Percentiles rank a stretch among this genome's conserved stretches.
Conservation (phyloP, 2,888 invertebrate genomes). For the Dione vanillae region DNA sequence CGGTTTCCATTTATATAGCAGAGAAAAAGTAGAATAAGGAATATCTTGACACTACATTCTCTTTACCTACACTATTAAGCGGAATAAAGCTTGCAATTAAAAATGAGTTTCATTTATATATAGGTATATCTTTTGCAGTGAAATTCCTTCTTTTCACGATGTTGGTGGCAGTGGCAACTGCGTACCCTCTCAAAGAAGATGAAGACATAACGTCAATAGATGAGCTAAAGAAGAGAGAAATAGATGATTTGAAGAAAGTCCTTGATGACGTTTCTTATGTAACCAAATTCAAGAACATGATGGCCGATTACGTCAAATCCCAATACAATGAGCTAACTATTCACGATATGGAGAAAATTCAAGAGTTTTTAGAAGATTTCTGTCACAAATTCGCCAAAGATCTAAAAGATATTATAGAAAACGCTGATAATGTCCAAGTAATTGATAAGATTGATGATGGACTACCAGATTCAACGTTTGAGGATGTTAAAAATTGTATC, state of each 20-base stretch:
- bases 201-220: slow-evolving; percentile 13
- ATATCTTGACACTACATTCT: no score
- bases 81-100: no score
- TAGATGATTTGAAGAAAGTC: slow-evolving; percentile 35
- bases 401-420: slow-evolving; percentile 49
- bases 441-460: slow-evolving; percentile 48
- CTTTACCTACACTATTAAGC: no score
- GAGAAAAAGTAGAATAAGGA: no score
- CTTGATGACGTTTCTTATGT: slow-evolving; percentile 47
- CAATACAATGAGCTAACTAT: slow-evolving; percentile 48
- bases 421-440: slow-evolving; percentile 20
- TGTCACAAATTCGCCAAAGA: slow-evolving; percentile 53
- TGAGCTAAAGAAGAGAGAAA: slow-evolving; percentile 26
- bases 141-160: slow-evolving; percentile 27
- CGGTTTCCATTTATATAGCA: no score
- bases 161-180: slow-evolving; percentile 24
- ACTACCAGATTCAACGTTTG: slow-evolving; percentile 48
- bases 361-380: slow-evolving; percentile 52
- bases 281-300: slow-evolving; percentile 50
- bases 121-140: slow-evolving; percentile 39
- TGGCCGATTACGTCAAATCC: slow-evolving; percentile 50
- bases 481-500: slow-evolving; percentile 49
- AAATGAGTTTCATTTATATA: no score
- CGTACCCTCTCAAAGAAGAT: slow-evolving; percentile 39
- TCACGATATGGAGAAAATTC: slow-evolving; percentile 47